Base-by-base conservation (phyloP, 2,888 invertebrate species). In the Noctua fimbriata region DNA sequence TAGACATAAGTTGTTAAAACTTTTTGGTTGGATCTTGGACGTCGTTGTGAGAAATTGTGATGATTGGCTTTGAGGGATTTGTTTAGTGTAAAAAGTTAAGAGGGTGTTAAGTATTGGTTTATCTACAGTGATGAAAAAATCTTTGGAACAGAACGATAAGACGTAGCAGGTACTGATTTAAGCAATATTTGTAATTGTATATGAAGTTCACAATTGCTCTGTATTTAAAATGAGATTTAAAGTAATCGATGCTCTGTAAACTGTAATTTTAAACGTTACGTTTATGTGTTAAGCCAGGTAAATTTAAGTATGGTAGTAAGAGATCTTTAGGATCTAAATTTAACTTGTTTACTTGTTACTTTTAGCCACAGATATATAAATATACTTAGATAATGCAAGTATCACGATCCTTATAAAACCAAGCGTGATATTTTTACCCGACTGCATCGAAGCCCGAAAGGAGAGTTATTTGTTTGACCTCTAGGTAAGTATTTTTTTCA, bases 1-100 rank as follows among this genome's bases (percentile, higher is more conserved):
- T 92, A 91, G 91, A 84, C 69, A 14, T 18, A 63, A 78, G 63
- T 69, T 71, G 78, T 74, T 36, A 79, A 79, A 81, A 79, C 67
- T 75, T 81, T 78, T 86, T 83, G 63, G 75, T 77, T 32, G 79
- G 52, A 1, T 63, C 58, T 12, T 65, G 10, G 21, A 21, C 21
- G 52, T 24, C 28, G 32, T 70, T 14, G 41, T 32, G 69, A 74
- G 66, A 52, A 32, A 69, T 44, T 28, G 63, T 69, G 67, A 67
- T 65, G 70, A 82, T 73, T 82, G n/a, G 66, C 41, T 36, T 69
- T 65, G 52, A 66, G 24, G 47, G 65, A 73, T 73, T 60, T 44
- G 1, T n/a, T 47, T 58, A 0, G 47, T 52, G 28, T 58, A 16
- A 71, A 71, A 71, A 82, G 12, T 32, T 82, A 72, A 60, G 28